Percentiles rank a stretch among this genome's conserved stretches.
These are phyloP conservation scores for Hirtodrosophila trivittata DNA, from an alignment of 2,888 invertebrate genomes.

Conservation along the genomic window DNA sequence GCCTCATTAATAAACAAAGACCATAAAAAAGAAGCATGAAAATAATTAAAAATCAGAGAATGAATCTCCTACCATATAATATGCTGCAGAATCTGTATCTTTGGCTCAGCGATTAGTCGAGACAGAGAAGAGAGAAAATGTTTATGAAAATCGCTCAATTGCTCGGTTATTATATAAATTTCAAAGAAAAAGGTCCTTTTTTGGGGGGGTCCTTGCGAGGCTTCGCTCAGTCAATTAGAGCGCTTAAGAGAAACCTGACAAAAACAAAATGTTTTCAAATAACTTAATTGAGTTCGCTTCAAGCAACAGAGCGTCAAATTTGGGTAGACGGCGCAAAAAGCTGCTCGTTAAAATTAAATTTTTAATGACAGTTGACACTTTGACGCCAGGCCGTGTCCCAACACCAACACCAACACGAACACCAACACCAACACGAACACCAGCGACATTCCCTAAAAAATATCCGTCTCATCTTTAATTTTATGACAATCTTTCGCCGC, in stretches of 20 bases:
- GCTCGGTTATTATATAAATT: slow-evolving; percentile 22
- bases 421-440: too few species aligned
- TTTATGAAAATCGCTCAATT: slow-evolving; percentile 33
- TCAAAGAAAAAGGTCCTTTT: too few species aligned
- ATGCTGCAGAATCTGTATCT: too few species aligned
- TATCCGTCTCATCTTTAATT: background rate
- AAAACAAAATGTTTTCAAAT: slow-evolving; percentile 29
- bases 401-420: slow-evolving; percentile 4
- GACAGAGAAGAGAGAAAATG: too few species aligned
- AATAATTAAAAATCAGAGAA: too few species aligned
- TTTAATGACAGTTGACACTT: slow-evolving; percentile 70
- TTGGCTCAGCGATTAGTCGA: too few species aligned
- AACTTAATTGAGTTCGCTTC: slow-evolving; percentile 41
- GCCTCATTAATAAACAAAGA: too few species aligned
- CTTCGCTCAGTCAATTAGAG: slow-evolving; percentile 37
- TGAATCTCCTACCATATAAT: too few species aligned
- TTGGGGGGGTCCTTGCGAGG: too few species aligned
- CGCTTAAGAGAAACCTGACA: slow-evolving; percentile 28
- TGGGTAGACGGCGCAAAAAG: slow-evolving; percentile 30
- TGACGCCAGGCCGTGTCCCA: slow-evolving; percentile 12
- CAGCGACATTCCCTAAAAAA: too few species aligned
- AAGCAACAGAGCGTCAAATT: slow-evolving; percentile 47
- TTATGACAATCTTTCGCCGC: slow-evolving; percentile 25
- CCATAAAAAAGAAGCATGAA: too few species aligned
- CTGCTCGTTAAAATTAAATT: slow-evolving; percentile 50